Conservation (phyloP, 2,888 invertebrate genomes). For the Pseudococcus jackbeardsleyi region DNA sequence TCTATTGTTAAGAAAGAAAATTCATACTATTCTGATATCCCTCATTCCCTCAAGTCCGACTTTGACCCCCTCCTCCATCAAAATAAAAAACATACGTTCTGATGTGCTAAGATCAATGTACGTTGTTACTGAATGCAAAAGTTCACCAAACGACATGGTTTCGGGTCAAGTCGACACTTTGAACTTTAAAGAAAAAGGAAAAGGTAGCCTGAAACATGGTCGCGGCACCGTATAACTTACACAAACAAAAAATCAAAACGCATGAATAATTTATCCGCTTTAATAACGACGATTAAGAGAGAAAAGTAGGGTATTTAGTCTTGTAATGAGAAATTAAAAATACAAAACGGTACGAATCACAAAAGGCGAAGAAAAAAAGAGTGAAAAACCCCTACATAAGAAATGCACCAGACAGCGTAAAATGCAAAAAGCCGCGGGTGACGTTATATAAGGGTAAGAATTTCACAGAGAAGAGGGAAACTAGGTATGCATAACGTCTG, state of each 20-base stretch:
- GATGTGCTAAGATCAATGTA: too few relatives aligned
- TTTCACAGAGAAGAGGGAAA: neutral
- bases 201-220: neutral
- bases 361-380: neutral
- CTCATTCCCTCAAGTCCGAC: too few relatives aligned
- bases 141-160: too few relatives aligned
- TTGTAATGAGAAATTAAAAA: conserved; percentile 40
- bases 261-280: conserved; percentile 43
- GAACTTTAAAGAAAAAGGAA: neutral
- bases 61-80: too few relatives aligned
- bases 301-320: conserved; percentile 45
- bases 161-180: neutral
- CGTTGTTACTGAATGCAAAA: too few relatives aligned
- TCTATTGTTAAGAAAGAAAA: too few relatives aligned
- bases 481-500: neutral
- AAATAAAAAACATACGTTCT: too few relatives aligned
- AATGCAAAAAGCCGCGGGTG: conserved; percentile 10
- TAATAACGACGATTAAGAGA: conserved; percentile 43
- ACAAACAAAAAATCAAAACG: conserved; percentile 6
- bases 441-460: conserved; percentile 16
- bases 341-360: conserved; percentile 30
- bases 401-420: conserved; percentile 36
- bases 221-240: neutral
- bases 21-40: too few relatives aligned
- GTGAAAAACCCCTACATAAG: neutral